These are phyloP conservation scores for Schizotus pectinicornis DNA, from an alignment of 2,888 invertebrate species.

Conservation along the genomic window DNA sequence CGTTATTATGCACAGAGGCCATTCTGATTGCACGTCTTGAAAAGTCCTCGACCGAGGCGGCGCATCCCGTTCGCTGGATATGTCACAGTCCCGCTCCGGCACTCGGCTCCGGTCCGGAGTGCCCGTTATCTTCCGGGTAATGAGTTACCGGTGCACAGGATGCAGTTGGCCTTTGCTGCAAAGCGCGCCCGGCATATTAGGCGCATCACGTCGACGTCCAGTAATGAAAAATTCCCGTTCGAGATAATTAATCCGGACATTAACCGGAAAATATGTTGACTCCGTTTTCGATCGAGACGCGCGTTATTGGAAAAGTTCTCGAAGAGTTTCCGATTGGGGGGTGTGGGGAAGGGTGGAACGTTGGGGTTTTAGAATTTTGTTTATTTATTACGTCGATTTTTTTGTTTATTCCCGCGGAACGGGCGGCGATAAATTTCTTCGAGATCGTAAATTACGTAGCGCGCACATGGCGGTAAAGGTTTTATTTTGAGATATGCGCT, in stretches of 20 bases:
- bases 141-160: slow-evolving; percentile 16
- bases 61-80: no score
- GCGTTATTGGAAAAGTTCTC: slow-evolving; percentile 21
- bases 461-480: slow-evolving; percentile 9
- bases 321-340: slow-evolving; percentile 9
- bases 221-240: background rate
- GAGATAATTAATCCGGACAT: slow-evolving; percentile 2
- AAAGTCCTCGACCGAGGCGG: no score
- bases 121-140: slow-evolving; percentile 22
- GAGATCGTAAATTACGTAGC: background rate
- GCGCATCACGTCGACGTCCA: slow-evolving; percentile 3
- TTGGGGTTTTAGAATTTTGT: no score
- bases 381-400: slow-evolving; percentile 1
- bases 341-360: no score
- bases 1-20: no score
- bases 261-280: slow-evolving; percentile 18
- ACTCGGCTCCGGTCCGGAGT: slow-evolving; percentile 4
- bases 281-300: slow-evolving; percentile 8
- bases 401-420: slow-evolving; percentile 7
- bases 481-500: no score
- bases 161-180: slow-evolving; percentile 6
- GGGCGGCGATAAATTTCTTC: slow-evolving; percentile 2
- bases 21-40: no score
- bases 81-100: slow-evolving; percentile 4
- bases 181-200: background rate